Conservation (phyloP, 2,113 vertebrate genomes). For the Gavialis gangeticus region DNA sequence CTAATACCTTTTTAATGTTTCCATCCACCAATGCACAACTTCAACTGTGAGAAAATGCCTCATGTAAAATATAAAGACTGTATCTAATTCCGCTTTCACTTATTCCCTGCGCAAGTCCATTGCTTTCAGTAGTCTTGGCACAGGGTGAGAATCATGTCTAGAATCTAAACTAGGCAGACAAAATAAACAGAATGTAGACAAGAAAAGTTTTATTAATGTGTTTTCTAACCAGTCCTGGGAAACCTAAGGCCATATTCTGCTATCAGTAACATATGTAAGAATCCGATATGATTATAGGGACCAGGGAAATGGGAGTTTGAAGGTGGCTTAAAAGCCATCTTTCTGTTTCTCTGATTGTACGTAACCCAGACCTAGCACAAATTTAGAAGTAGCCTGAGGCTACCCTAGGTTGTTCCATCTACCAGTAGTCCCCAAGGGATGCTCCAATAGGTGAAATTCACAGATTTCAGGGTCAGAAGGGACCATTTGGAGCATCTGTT, state of each 20-base stretch:
- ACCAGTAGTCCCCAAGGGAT: background rate
- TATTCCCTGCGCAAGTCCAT: background rate
- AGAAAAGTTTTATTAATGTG: background rate
- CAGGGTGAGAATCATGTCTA: background rate
- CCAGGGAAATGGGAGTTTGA: too few species aligned
- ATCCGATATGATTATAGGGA: background rate
- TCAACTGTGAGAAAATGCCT: background rate
- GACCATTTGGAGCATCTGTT: too few species aligned
- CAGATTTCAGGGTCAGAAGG: too few species aligned
- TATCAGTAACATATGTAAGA: background rate
- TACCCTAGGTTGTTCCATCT: background rate
- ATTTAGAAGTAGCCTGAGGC: background rate
- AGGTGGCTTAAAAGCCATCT: background rate
- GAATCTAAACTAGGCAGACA: background rate
- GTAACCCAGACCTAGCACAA: background rate
- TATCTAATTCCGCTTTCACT: fast-evolving
- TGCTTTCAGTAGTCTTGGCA: background rate
- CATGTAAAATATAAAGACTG: background rate
- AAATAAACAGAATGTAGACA: background rate
- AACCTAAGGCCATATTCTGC: background rate
- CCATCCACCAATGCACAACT: background rate
- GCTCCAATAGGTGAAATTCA: background rate
- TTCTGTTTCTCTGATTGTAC: background rate
- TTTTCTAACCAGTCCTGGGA: background rate
- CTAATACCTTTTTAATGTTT: background rate